phyloP scores from a whole-genome alignment of 2,113 vertebrate genomes.

The Gymnarchus niloticus region DNA sequence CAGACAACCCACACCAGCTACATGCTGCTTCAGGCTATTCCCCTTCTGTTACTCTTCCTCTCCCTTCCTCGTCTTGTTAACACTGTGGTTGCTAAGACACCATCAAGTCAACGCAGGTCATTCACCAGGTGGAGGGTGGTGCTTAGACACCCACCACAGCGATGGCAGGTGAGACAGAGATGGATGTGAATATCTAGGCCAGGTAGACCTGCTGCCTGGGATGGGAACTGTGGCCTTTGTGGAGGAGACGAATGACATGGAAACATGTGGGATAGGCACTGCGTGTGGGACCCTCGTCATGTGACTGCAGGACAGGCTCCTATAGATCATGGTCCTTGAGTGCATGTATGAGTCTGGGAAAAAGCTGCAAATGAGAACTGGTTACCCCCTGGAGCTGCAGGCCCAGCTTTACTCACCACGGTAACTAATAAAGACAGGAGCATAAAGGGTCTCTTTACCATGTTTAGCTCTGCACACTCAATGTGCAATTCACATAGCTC shows the following conservation, averaged over 20 bases:
- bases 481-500: not conserved
- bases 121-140: not conserved
- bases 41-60: constrained; percentile 14
- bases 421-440: not conserved
- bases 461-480: not conserved
- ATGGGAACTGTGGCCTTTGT: not conserved
- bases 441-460: not conserved
- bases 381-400: not conserved
- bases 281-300: not conserved
- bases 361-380: not conserved
- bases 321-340: not conserved
- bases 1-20: constrained; percentile 22
- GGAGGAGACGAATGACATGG: too few relatives aligned
- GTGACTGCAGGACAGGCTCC: not conserved
- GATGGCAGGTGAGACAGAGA: not conserved
- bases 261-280: too few relatives aligned
- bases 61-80: constrained; percentile 16
- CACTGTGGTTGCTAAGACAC: constrained; percentile 57
- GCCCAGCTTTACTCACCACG: not conserved
- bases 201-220: not conserved
- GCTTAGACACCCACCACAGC: not conserved
- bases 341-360: not conserved
- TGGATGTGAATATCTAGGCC: not conserved
- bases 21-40: not conserved
- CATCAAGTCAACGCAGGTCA: constrained; percentile 35